Evolutionary conservation across 2,797 vertebrate genomes (phyloP), one percentile per base, ranked within the genome.

Genomic region (Scolopax bukidnonensis): DNA sequence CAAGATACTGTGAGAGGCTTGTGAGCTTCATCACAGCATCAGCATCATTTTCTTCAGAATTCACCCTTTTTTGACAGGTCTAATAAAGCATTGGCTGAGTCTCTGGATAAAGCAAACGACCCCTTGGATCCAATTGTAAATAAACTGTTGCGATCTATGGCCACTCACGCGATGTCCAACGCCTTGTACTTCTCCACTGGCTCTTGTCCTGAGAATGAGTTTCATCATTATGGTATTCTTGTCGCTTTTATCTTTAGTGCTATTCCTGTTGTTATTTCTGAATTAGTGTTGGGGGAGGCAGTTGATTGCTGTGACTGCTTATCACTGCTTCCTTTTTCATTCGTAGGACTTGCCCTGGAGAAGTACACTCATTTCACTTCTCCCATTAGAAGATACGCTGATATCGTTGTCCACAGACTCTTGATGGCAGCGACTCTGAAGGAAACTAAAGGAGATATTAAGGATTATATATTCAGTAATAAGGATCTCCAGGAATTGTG

Each of bases 311-410:
- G 28, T 36, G 36, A 12, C 18, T 20, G 40, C 54, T 84, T 32
- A 28, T 3, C 20, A 24, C 28, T 4, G 2, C 56, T 32, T n/a
- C 17, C 45, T 40, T 18, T 82, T 74, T 51, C 6, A 32, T 63
- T 61, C 65, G 41, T 33, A 99, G 99, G 99, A 94, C 98, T 99
- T 77, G 99, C 99, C 83, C 97, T 99, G 85, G 99, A 99, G 81
- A 98, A 98, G 80, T 99, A 99, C 95, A 99, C 99, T 8, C 99
- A 99, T 95, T 99, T 99, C 97, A 99, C 99, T 3, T 99, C 99
- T 6, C 99, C 99, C 17, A 99, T 99, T 96, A 98, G 99, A 81
- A 99, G 99, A 84, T 99, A 99, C 0, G 98, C 99, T 2, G 99
- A 99, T 96, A 97, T 99, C 1, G 65, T 99, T 27, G 99, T 99